Evolutionary conservation across 2,797 vertebrate species (phyloP).

Genomic region (Lepidocolaptes lacrymiger): DNA sequence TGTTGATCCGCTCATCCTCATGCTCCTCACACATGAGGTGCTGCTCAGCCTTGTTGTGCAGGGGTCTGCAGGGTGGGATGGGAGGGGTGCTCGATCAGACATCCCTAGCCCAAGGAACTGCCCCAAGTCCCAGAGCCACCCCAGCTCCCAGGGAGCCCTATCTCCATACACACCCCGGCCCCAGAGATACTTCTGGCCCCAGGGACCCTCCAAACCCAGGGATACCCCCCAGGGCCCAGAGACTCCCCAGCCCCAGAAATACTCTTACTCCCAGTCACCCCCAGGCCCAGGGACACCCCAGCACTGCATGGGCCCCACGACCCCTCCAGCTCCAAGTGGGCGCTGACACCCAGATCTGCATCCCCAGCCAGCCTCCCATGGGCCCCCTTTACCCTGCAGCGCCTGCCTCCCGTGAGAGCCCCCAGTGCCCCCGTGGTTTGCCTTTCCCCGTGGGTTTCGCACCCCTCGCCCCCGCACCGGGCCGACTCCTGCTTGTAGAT

Average conservation of each 20-base stretch:
- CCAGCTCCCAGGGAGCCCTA: too few relatives aligned
- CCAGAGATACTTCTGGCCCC: too few relatives aligned
- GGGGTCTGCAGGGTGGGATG: constrained; percentile 56
- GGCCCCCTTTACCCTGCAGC: not conserved
- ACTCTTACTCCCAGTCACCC: not conserved
- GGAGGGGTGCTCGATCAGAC: not conserved
- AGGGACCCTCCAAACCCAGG: too few relatives aligned
- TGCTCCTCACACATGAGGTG: constrained; percentile 90
- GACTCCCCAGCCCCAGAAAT: not conserved
- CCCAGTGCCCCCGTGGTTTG: not conserved
- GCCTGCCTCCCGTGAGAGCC: too few relatives aligned
- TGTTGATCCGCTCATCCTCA: constrained; percentile 90
- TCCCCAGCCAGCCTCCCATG: not conserved
- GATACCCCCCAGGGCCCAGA: too few relatives aligned
- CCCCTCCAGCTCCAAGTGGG: not conserved
- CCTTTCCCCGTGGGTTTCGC: rapidly evolving
- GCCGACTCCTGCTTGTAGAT: constrained; percentile 89
- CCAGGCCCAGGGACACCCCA: too few relatives aligned
- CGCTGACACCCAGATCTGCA: not conserved
- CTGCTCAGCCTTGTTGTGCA: constrained; percentile 84
- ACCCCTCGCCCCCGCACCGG: constrained; percentile 70
- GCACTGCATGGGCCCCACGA: not conserved
- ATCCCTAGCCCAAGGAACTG: too few relatives aligned
- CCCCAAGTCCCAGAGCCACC: not conserved
- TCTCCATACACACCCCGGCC: too few relatives aligned